phyloP scores from a whole-genome alignment of 2,888 invertebrate genomes.

The Caenorhabditis panamensis region DNA sequence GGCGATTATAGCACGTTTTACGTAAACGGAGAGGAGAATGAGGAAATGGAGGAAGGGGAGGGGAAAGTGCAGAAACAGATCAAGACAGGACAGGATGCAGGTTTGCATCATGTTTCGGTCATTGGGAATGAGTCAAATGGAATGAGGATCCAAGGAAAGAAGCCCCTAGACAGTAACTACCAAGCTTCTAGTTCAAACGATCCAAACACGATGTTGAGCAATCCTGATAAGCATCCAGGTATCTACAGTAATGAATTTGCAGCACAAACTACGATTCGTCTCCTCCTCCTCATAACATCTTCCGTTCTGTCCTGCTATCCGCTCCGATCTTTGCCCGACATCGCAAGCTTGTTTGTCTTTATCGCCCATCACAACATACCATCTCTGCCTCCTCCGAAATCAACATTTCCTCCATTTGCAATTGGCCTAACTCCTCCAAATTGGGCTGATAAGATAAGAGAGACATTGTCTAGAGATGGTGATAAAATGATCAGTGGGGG shows the following conservation, averaged over 20 bases:
- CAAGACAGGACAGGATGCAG: background rate
- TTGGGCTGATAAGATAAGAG: conserved; percentile 9
- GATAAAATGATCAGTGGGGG: background rate
- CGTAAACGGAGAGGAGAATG: conserved; percentile 25
- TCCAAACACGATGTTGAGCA: too few species aligned
- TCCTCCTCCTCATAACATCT: too few species aligned
- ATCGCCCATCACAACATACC: background rate
- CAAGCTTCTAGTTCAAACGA: too few species aligned
- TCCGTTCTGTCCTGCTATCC: too few species aligned
- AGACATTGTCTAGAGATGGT: background rate
- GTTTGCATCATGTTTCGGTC: conserved; percentile 4
- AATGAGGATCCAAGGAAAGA: too few species aligned
- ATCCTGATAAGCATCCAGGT: too few species aligned
- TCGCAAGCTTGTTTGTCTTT: background rate
- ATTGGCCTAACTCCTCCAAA: conserved; percentile 11
- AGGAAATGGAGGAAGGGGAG: conserved; percentile 4
- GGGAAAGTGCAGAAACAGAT: background rate
- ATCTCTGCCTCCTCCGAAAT: conserved; percentile 2
- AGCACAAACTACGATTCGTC: too few species aligned
- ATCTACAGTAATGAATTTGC: too few species aligned
- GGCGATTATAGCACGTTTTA: conserved; percentile 34
- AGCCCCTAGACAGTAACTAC: too few species aligned
- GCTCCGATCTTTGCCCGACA: background rate
- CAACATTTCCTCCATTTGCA: background rate
- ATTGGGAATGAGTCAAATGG: too few species aligned